Base-by-base conservation (phyloP, 2,113 vertebrate species). In the Pardalotus punctatus region DNA sequence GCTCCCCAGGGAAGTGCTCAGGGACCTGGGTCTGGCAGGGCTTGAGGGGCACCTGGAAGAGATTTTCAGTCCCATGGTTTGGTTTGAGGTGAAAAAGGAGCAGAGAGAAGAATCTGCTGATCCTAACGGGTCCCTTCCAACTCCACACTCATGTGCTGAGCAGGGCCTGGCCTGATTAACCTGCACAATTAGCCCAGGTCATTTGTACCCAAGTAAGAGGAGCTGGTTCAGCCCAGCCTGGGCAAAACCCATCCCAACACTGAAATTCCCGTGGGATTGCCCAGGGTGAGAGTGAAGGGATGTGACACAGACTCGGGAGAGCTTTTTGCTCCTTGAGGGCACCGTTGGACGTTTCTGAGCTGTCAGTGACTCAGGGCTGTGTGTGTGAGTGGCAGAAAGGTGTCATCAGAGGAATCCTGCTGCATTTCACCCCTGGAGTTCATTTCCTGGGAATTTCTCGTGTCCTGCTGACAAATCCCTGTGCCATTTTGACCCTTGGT, bases 21-120 rank as follows among this genome's bases (percentile, higher is more conserved):
- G 2, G 1, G 42, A 53, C 51, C 17, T 0, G 23, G 40, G 17
- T 2, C 35, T 73, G 43, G 1, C 48, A 69, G 38, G 60, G 21
- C 27, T 64, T 43, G 31, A 9, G 86, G n/a, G 67, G 48, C 4
- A 14, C 6, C 35, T 54, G 38, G 24, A 14, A 0, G 5, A 54
- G 19, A 35, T 9, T 54, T 22, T 45, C 9, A 27, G 17, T 29
- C 16, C 42, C 14, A 2, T 6, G 9, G 23, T 53, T 79, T 24
- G 11, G 7, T 54, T 93, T 74, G 43, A 19, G 43, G 12, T 9
- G 2, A 35, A 7, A 14, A 21, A 91, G 50, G 61, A 76, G 50
- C 43, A 74, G n/a, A 11, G 33, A 80, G 7, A 20, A 57, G 43
- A 23, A 43, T 10, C 47, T 1, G 2, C 5, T 16, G 43, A 48